Evolutionary conservation across 2,888 invertebrate species (phyloP).

Genomic region (Malachius bipustulatus): DNA sequence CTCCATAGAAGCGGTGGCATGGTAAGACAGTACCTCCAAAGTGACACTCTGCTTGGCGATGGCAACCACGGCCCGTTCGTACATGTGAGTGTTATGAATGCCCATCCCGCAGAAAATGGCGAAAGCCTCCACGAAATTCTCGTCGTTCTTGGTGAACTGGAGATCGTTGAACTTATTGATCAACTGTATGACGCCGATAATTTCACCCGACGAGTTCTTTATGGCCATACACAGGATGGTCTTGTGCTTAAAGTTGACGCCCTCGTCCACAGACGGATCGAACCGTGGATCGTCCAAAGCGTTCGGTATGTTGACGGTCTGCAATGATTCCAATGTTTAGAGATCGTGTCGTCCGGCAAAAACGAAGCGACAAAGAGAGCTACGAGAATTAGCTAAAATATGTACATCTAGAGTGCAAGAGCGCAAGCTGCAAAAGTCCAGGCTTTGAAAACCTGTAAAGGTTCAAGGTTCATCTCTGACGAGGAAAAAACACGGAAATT

Average conservation of each 20-base stretch:
- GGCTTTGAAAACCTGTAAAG: no score
- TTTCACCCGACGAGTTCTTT: slow-evolving; percentile 82
- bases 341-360: no score
- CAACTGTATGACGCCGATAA: slow-evolving; percentile 86
- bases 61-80: slow-evolving; percentile 87
- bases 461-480: no score
- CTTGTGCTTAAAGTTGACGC: slow-evolving; percentile 71
- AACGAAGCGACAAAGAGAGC: no score
- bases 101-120: slow-evolving; percentile 97
- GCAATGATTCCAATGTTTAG: no score
- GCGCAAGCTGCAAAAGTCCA: no score
- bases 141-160: slow-evolving; percentile 87
- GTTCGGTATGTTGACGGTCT: slow-evolving; percentile 86
- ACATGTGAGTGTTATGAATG: slow-evolving; percentile 94
- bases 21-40: slow-evolving; percentile 87
- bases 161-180: slow-evolving; percentile 88
- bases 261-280: slow-evolving; percentile 77
- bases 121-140: slow-evolving; percentile 94
- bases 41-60: slow-evolving; percentile 96
- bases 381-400: no score
- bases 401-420: no score
- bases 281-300: slow-evolving; percentile 82
- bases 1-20: slow-evolving; percentile 82
- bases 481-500: no score
- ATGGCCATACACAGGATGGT: slow-evolving; percentile 93